phyloP scores from a whole-genome alignment of 2,113 vertebrate genomes.

The Campylomormyrus numenius region DNA sequence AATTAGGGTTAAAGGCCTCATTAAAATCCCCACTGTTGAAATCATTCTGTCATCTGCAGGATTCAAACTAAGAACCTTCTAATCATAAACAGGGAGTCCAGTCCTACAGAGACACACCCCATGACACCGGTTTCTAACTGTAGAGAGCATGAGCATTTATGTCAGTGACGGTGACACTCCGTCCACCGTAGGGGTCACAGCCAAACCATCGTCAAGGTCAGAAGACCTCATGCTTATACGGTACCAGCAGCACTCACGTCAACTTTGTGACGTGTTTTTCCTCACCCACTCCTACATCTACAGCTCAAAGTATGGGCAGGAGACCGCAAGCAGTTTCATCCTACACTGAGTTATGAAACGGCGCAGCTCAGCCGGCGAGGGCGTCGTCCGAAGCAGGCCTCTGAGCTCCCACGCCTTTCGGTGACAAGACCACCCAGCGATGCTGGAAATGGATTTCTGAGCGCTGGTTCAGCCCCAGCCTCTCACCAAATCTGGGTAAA shows the following conservation, averaged over 20 bases:
- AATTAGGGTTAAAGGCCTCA: neutral
- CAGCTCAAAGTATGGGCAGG: neutral
- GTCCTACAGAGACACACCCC: neutral
- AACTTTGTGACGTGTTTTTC: neutral
- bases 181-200: neutral
- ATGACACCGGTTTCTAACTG: neutral
- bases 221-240: neutral
- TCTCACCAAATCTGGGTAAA: neutral
- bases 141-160: neutral
- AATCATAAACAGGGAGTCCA: neutral
- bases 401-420: neutral
- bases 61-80: neutral
- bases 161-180: neutral
- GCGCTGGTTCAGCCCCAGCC: neutral
- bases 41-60: neutral
- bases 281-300: neutral
- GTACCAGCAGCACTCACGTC: neutral
- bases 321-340: neutral
- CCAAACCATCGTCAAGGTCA: neutral
- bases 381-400: neutral
- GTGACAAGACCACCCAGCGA: neutral
- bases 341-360: neutral
- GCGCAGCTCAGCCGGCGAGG: neutral
- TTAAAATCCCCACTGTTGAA: neutral
- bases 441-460: neutral